phyloP scores from a whole-genome alignment of 1,140 invertebrate species.

The Euborellia annulipes region DNA sequence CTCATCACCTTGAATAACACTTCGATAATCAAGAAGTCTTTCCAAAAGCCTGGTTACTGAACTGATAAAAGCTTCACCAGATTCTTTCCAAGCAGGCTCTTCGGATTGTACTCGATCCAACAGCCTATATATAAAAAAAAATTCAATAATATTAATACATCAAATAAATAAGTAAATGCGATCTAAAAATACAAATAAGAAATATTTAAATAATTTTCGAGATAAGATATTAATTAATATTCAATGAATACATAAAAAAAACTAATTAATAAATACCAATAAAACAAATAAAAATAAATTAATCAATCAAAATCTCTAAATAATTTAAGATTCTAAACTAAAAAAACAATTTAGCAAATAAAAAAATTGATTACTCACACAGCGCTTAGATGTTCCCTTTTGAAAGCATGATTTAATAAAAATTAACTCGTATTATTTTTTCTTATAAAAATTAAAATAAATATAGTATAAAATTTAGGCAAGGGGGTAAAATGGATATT shows the following conservation, averaged over 20 bases:
- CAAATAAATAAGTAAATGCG: too few species aligned
- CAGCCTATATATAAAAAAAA: conserved; percentile 46
- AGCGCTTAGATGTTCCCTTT: conserved; percentile 78
- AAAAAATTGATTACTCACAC: conserved; percentile 74
- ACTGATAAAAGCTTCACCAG: conserved; percentile 76
- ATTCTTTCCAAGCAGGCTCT: conserved; percentile 77
- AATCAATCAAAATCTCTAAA: background rate
- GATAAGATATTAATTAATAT: too few species aligned
- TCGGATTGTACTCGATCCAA: conserved; percentile 71
- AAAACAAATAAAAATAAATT: conserved; percentile 3
- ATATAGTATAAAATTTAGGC: conserved; percentile 13
- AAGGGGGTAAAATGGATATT: too few species aligned
- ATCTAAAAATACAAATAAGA: too few species aligned
- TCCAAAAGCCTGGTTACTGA: conserved; percentile 81
- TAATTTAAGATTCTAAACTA: too few species aligned
- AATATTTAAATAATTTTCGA: too few species aligned
- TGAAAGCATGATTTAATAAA: too few species aligned
- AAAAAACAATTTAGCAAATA: too few species aligned
- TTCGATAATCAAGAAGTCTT: conserved; percentile 78
- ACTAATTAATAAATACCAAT: background rate
- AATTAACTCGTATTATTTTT: too few species aligned
- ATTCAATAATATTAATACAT: conserved; percentile 20
- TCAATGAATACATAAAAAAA: background rate
- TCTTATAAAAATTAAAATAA: too few species aligned
- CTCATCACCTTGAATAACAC: conserved; percentile 80